Evolutionary conservation across 2,113 vertebrate species (phyloP).

Genomic region (Xiphophorus couchianus): DNA sequence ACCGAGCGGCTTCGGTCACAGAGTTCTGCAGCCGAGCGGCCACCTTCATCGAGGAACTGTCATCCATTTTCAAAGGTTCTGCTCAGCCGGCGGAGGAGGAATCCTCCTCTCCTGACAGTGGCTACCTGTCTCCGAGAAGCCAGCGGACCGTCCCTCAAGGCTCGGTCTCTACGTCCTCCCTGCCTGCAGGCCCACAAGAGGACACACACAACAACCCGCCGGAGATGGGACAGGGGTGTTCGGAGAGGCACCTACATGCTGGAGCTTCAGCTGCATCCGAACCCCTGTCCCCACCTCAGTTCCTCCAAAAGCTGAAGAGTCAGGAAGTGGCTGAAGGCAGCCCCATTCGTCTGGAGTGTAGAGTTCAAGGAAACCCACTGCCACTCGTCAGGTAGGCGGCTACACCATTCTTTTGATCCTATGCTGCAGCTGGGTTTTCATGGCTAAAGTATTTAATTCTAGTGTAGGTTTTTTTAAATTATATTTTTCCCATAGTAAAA

Average conservation of each 20-base stretch:
- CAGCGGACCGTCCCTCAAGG: constrained; percentile 72
- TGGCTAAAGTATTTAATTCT: not conserved
- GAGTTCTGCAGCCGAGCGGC: constrained; percentile 90
- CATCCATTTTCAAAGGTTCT: constrained; percentile 92
- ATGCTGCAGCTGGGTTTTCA: not conserved
- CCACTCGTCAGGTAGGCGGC: constrained; percentile 86
- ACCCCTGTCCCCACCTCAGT: constrained; percentile 81
- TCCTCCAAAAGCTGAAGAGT: constrained; percentile 93
- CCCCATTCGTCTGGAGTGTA: constrained; percentile 88
- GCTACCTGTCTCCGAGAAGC: constrained; percentile 90
- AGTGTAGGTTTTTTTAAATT: not conserved
- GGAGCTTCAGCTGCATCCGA: constrained; percentile 50
- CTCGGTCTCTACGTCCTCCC: constrained; percentile 60
- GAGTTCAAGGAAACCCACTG: constrained; percentile 86
- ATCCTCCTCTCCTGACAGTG: constrained; percentile 94
- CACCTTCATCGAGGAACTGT: constrained; percentile 94
- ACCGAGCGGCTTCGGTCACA: constrained; percentile 77
- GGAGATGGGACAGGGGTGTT: not conserved
- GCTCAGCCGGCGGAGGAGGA: constrained; percentile 86
- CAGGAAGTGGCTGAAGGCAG: constrained; percentile 95
- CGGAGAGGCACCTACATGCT: constrained; percentile 38
- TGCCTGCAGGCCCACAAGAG: constrained; percentile 30
- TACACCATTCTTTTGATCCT: not conserved
- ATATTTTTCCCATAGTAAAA: not conserved
- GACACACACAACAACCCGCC: constrained; percentile 26